Evolutionary conservation across 1,140 invertebrate genomes (phyloP).

Genomic region (Orius insidiosus): DNA sequence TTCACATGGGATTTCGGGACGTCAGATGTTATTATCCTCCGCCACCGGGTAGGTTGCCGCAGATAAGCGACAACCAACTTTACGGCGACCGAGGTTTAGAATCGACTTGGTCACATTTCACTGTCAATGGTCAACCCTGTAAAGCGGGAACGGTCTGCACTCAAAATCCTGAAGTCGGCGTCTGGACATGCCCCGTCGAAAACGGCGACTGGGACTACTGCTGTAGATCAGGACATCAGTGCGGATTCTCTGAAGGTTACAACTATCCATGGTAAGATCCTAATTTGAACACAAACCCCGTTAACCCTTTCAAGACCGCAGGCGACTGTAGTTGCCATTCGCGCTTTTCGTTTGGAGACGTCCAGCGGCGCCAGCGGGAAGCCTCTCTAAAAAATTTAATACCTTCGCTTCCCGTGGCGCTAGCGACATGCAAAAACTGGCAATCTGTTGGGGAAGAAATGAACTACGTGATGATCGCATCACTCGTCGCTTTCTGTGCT

Average conservation of each 20-base stretch:
- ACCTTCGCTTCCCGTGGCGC: no score
- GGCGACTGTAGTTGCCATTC: no score
- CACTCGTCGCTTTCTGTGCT: no score
- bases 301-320: no score
- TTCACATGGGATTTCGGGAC: constrained; percentile 43
- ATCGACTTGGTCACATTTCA: constrained; percentile 47
- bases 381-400: no score
- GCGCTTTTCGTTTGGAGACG: no score
- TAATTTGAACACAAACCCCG: no score
- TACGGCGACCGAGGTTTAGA: constrained; percentile 18
- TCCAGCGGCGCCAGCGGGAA: no score
- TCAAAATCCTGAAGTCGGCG: constrained; percentile 49
- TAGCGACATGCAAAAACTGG: no score
- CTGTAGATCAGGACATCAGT: constrained; percentile 56
- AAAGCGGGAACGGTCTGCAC: constrained; percentile 46
- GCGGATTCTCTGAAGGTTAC: constrained; percentile 61
- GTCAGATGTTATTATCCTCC: constrained; percentile 24
- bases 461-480: no score
- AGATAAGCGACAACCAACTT: constrained; percentile 1
- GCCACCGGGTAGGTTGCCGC: constrained; percentile 14
- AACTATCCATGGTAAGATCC: constrained; percentile 57
- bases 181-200: constrained; percentile 62
- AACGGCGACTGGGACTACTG: constrained; percentile 64
- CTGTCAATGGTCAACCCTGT: constrained; percentile 59
- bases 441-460: no score